Base-by-base conservation (phyloP, 2,888 invertebrate genomes). In the Barypeithes pellucidus region DNA sequence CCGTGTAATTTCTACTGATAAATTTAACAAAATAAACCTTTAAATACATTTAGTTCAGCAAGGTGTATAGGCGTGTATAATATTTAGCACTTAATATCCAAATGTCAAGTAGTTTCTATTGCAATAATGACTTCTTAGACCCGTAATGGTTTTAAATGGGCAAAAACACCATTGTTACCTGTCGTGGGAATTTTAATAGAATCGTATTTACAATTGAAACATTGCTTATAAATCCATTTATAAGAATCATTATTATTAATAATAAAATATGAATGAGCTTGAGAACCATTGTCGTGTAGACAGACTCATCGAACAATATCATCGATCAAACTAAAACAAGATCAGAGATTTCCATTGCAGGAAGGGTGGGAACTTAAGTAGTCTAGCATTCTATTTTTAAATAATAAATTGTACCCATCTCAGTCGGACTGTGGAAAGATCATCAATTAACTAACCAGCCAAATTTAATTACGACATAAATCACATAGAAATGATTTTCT, bases 51-150 rank as follows among this genome's bases (percentile, higher is more conserved):
- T 18, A 52, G 14, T 14, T 52, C 52, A 52, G 52, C 52, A 52
- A 52, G 29, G 52, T 29, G 52, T 52, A 52, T 52, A 52, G 52
- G 52, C 29, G 52, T 29, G 52, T 29, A 45, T 18, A 18, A 4
- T 16, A 50, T 14, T 52, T 24, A 24, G 29, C 4, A 16, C 52
- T 52, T 22, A 52, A 52, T n/a, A 52, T 52, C 52, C 14, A 52
- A 52, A 52, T 52, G 52, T 52, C 52, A 52, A 14, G 52, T 29
- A 52, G 52, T 52, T 52, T 52, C 52, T 52, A 52, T 52, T 52
- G 52, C 29, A 52, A 29, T 52, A 52, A 52, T 52, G 52, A 52
- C 47, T 52, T 47, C 50, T 52, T 52, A 52, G 24, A 52, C 29
- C 29, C 24, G 29, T 52, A 52, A 52, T 52, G 52, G 29, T 29